phyloP scores from a whole-genome alignment of 2,113 vertebrate species.

The Furnarius figulus region DNA sequence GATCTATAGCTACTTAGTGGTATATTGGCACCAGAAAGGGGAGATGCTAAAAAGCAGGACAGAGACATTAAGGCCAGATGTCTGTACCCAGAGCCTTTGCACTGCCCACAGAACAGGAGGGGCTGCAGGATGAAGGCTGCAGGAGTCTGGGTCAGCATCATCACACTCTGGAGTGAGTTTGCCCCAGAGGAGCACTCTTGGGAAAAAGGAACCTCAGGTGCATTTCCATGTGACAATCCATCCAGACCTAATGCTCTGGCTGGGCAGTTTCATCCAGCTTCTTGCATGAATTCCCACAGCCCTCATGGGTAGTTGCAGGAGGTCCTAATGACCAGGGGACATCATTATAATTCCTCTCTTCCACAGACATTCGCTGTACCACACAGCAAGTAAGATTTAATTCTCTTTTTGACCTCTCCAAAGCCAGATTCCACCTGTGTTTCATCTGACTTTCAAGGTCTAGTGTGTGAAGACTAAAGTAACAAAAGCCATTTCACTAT shows the following conservation, averaged over 20 bases:
- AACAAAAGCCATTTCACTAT: not conserved
- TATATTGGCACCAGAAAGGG: not conserved
- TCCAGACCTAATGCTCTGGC: not conserved
- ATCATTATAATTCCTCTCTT: not conserved
- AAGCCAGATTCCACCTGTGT: not conserved
- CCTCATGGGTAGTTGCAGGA: not conserved
- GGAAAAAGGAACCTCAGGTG: not conserved
- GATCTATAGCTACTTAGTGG: not conserved
- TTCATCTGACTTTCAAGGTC: not conserved
- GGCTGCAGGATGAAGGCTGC: not conserved
- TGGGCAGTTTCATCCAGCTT: not conserved
- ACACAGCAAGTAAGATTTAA: not conserved
- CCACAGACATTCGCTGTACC: not conserved
- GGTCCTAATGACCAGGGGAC: not conserved
- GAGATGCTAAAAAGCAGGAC: not conserved
- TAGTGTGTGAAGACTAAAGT: not conserved
- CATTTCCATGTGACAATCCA: not conserved
- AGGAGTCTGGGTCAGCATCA: not conserved
- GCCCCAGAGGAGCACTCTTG: not conserved
- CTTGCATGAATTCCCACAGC: not conserved
- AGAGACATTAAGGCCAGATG: not conserved
- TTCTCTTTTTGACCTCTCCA: not conserved
- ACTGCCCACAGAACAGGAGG: not conserved
- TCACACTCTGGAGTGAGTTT: not conserved
- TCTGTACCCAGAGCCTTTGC: not conserved